A percentile compares a stretch with the other conserved stretches of the same genome.
phyloP scores from a whole-genome alignment of 2,113 vertebrate genomes.

The Bubo blakistoni region DNA sequence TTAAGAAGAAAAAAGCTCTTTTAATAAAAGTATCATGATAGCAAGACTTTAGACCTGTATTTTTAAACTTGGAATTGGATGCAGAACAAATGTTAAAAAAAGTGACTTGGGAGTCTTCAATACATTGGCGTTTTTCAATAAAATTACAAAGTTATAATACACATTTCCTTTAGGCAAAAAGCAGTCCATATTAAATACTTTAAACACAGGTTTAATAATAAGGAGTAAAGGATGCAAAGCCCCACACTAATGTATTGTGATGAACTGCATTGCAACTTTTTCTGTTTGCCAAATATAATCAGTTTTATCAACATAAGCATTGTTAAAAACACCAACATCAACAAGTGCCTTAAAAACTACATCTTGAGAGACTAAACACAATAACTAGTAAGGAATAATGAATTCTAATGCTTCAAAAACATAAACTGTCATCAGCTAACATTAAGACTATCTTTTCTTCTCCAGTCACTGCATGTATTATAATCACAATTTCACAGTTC shows the following conservation, averaged over 20 bases:
- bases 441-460: background rate
- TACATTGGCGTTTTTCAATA: background rate
- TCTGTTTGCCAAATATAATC: background rate
- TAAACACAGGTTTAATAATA: background rate
- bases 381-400: background rate
- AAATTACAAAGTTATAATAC: background rate
- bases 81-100: background rate
- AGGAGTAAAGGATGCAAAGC: background rate
- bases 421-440: background rate
- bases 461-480: background rate
- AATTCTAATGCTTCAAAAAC: background rate
- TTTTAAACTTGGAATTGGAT: background rate
- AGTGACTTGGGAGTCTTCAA: background rate
- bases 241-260: background rate
- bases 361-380: background rate
- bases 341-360: background rate
- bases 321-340: background rate
- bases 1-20: background rate
- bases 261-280: background rate
- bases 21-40: background rate
- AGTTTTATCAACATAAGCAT: background rate
- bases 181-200: background rate
- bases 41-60: background rate
- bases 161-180: background rate
- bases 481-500: background rate